Evolutionary conservation across 2,113 vertebrate species (phyloP).

Genomic region (Panthera uncia): DNA sequence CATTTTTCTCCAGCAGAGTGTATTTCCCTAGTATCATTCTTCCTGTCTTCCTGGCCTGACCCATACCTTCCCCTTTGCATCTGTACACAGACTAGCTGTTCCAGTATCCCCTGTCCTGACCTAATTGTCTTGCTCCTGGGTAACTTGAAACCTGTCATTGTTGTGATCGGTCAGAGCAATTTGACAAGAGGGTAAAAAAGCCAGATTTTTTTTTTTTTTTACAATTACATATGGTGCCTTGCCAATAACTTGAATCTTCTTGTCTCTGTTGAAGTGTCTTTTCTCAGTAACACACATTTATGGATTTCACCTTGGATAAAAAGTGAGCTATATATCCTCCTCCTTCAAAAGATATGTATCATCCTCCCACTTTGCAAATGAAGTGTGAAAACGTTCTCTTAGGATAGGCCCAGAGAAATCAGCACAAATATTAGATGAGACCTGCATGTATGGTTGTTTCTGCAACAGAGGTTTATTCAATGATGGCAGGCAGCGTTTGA

Average conservation of each 20-base stretch:
- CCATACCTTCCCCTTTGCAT: neutral
- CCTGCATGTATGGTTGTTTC: accelerated
- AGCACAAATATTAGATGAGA: neutral
- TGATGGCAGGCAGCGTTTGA: neutral
- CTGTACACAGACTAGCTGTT: neutral
- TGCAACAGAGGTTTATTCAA: neutral
- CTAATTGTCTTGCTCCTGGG: neutral
- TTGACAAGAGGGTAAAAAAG: neutral
- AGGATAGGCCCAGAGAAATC: neutral
- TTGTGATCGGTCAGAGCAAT: neutral
- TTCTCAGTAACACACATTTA: neutral
- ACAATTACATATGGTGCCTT: neutral
- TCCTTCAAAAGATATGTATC: neutral
- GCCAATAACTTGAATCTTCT: neutral
- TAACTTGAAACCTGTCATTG: too few relatives aligned
- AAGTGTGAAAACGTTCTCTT: neutral
- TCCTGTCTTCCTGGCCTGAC: neutral
- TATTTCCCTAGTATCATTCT: neutral
- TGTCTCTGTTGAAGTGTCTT: neutral
- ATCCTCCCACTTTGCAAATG: neutral
- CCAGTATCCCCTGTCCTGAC: neutral
- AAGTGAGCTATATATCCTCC: neutral
- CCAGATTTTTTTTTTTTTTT: neutral
- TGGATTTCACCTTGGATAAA: neutral
- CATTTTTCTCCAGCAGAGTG: neutral